Conservation (phyloP, 2,888 invertebrate genomes). For the Ptycholaimellus sp. region DNA sequence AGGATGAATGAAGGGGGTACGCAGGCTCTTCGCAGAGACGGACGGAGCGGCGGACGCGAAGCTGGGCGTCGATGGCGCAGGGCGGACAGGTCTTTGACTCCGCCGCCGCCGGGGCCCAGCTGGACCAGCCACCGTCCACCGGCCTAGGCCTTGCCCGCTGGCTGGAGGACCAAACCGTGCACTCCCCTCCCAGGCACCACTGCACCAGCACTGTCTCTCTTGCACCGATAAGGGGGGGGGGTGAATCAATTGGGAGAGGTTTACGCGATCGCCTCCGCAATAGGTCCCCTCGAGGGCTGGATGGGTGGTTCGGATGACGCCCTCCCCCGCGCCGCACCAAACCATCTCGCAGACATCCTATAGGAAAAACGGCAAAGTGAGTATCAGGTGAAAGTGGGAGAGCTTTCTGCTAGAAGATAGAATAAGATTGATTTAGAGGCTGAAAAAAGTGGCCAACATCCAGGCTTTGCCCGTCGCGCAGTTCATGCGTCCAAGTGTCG, state of each 20-base stretch:
- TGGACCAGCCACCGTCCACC: slow-evolving; percentile 6
- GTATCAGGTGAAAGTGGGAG: too few species aligned
- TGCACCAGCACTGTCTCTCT: too few species aligned
- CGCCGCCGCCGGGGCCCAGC: too few species aligned
- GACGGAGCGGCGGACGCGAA: slow-evolving; percentile 13
- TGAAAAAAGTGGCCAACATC: slow-evolving; percentile 9
- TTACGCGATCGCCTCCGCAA: too few species aligned
- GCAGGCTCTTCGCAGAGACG: slow-evolving; percentile 17
- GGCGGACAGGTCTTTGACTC: slow-evolving; percentile 15
- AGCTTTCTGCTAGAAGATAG: too few species aligned
- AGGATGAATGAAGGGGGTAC: too few species aligned
- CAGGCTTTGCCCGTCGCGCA: slow-evolving; percentile 15
- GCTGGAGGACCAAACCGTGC: slow-evolving; percentile 5
- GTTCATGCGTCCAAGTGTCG: slow-evolving; percentile 20
- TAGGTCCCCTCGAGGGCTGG: slow-evolving; percentile 59
- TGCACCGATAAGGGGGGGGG: too few species aligned
- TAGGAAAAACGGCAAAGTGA: too few species aligned
- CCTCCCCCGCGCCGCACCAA: slow-evolving; percentile 22
- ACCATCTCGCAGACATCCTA: slow-evolving; percentile 22
- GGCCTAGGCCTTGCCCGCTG: too few species aligned
- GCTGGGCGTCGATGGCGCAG: slow-evolving; percentile 16
- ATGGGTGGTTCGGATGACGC: slow-evolving; percentile 24
- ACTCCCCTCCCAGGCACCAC: slow-evolving; percentile 16
- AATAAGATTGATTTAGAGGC: too few species aligned
- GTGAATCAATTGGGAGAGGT: too few species aligned